Base-by-base conservation (phyloP, 2,797 vertebrate species). In the Halcyon smyrnensis region DNA sequence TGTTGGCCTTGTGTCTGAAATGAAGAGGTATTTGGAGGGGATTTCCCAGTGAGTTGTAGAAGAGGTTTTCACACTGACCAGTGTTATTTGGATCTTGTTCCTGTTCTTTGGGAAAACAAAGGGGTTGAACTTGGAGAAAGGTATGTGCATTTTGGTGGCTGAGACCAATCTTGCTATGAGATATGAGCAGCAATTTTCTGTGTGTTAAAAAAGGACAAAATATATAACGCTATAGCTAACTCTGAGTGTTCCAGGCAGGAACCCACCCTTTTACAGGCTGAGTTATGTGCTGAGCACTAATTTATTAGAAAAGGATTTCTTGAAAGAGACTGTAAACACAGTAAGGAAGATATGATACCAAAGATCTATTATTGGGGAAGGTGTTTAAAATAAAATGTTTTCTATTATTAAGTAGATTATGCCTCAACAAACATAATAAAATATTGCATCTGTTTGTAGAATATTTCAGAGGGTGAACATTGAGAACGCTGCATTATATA, bases 311-410 rank as follows among this genome's bases (percentile, higher is more conserved):
- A 85, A 4, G 5, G 60, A 79, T 70, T 74, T 54, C 5, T 50
- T 84, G 15, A 82, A 75, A 64, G 56, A 54, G 8, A 53, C 20
- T 32, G 2, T 32, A 62, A 92, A 70, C 74, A 57, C 25, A 32
- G 1, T 48, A 63, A 63, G 7, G 36, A 86, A n/a, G 15, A 21
- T 50, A 83, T 7, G 2, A 32, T 27, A 75, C 16, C 7, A 51
- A 77, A 57, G 8, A 37, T 15, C 3, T 59, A 3, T 17, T 80
- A 6, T 15, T 13, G 8, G 2, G 8, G 2, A 3, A 5, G 23
- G 2, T 37, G 17, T 37, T 53, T 68, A 43, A 56, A 82, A 67
- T 23, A 34, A 64, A 56, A 50, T 43, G 1, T 48, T 81, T 84
- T 27, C 14, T 67, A 45, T 27, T 87, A 50, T 41, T 36, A 57